phyloP scores from a whole-genome alignment of 92 coral and sea anemone genomes.

The Porites divaricata region DNA sequence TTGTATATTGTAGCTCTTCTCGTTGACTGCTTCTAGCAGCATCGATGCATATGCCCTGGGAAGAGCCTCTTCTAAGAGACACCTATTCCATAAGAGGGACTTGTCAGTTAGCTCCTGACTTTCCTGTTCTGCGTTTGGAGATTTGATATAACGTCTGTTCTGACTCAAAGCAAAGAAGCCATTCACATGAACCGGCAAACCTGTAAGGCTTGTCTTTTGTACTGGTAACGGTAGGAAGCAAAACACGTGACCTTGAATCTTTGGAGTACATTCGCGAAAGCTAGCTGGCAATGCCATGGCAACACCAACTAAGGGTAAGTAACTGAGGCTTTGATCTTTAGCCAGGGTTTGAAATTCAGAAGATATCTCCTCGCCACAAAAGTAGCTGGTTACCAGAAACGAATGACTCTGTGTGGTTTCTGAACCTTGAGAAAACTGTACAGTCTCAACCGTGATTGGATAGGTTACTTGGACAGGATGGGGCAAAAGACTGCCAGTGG shows the following conservation, averaged over 20 bases:
- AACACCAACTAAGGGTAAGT: constrained; percentile 62
- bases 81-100: constrained; percentile 56
- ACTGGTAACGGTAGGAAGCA: too few relatives aligned
- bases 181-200: too few relatives aligned
- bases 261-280: neutral
- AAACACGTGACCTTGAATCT: constrained; percentile 38
- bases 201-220: too few relatives aligned
- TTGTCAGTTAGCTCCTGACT: constrained; percentile 48
- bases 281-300: constrained; percentile 26
- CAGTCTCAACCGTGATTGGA: constrained; percentile 45
- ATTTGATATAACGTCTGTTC: too few relatives aligned
- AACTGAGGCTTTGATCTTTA: constrained; percentile 32
- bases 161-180: too few relatives aligned
- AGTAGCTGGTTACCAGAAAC: constrained; percentile 45
- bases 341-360: constrained; percentile 38
- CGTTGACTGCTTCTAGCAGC: constrained; percentile 26
- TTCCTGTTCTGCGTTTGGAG: neutral
- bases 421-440: neutral
- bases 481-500: neutral
- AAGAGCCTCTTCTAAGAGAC: constrained; percentile 50
- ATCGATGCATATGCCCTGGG: constrained; percentile 49
- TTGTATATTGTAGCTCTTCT: neutral
- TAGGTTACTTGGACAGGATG: constrained; percentile 32
- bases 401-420: constrained; percentile 9
- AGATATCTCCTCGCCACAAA: constrained; percentile 41